phyloP scores from a whole-genome alignment of 2,113 vertebrate species.

The Istiophorus platypterus region DNA sequence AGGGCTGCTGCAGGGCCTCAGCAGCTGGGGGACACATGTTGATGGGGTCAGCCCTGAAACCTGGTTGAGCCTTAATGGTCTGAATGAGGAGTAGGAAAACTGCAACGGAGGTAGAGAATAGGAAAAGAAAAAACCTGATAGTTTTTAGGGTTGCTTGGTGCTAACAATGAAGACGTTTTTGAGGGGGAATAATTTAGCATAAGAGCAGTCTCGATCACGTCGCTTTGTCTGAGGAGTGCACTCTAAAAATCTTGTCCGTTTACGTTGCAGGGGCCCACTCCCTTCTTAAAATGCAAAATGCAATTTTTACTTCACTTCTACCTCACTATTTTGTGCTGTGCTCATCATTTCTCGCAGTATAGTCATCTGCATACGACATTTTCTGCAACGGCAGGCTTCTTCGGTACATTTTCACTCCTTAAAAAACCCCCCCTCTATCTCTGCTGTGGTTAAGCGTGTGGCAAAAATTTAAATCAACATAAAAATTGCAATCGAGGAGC shows the following conservation, averaged over 20 bases:
- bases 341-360: slow-evolving; percentile 39
- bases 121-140: not conserved
- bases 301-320: slow-evolving; percentile 32
- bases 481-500: slow-evolving; percentile 10
- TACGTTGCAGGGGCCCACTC: slow-evolving; percentile 12
- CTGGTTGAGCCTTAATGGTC: slow-evolving; percentile 22
- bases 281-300: slow-evolving; percentile 17
- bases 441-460: slow-evolving; percentile 28
- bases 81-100: slow-evolving; percentile 19
- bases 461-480: slow-evolving; percentile 42
- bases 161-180: slow-evolving; percentile 1
- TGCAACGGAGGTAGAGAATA: slow-evolving; percentile 43
- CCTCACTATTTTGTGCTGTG: slow-evolving; percentile 30
- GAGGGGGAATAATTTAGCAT: slow-evolving; percentile 38
- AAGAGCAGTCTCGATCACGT: slow-evolving; percentile 9
- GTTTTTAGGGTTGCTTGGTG: slow-evolving; percentile 5
- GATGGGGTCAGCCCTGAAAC: slow-evolving; percentile 32
- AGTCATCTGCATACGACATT: slow-evolving; percentile 22
- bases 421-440: slow-evolving; percentile 12
- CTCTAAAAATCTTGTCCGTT: slow-evolving; percentile 19
- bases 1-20: slow-evolving; percentile 1
- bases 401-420: slow-evolving; percentile 26
- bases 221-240: slow-evolving; percentile 48
- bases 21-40: slow-evolving; percentile 35
- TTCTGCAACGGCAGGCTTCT: slow-evolving; percentile 27